These are phyloP conservation scores for Smutsia temminckii DNA, from an alignment of 2,797 vertebrate genomes.

Conservation along the genomic window DNA sequence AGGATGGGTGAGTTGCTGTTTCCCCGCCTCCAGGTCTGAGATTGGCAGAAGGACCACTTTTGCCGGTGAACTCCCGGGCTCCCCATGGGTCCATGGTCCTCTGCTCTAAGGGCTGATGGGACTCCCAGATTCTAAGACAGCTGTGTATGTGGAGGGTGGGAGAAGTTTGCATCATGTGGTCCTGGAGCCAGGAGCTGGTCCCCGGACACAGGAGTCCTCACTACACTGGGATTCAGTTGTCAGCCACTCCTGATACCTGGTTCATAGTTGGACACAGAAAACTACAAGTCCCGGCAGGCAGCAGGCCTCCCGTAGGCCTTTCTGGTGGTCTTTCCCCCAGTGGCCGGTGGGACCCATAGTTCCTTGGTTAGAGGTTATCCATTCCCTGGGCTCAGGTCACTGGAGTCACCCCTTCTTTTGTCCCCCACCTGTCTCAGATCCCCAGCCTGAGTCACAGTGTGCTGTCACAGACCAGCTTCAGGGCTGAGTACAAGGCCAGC, in stretches of 20 bases:
- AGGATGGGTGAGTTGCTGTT: neutral
- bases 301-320: neutral
- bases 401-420: neutral
- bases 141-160: neutral
- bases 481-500: constrained; percentile 93
- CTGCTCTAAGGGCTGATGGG: neutral
- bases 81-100: neutral
- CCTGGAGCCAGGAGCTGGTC: neutral
- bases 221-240: neutral
- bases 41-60: neutral
- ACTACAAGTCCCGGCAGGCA: neutral
- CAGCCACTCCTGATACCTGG: neutral
- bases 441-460: constrained; percentile 95
- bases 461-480: constrained; percentile 94
- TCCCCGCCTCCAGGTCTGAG: neutral
- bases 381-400: neutral
- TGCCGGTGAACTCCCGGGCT: neutral
- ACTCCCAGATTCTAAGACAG: neutral
- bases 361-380: neutral
- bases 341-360: neutral
- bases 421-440: constrained; percentile 84
- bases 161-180: neutral
- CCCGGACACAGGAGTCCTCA: neutral
- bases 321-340: neutral
- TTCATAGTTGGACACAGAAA: neutral